Percentiles rank a stretch among this genome's conserved stretches.
Evolutionary conservation across 2,113 vertebrate species (phyloP).

Genomic region (Mesoclemmys tuberculata): DNA sequence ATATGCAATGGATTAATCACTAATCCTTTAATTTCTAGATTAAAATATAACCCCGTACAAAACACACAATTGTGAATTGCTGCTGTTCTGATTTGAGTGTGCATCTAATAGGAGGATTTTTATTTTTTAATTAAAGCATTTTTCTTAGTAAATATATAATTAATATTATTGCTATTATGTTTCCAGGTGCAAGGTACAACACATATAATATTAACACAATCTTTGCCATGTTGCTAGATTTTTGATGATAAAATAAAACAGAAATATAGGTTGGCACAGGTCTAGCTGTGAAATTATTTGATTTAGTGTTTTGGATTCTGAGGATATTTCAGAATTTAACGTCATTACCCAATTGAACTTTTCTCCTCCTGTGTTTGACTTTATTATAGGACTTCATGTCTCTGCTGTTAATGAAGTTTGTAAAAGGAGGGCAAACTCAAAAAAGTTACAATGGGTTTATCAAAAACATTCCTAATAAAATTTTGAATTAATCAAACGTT

Average conservation of each 20-base stretch:
- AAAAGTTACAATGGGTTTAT: neutral
- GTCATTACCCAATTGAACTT: neutral
- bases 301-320: neutral
- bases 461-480: neutral
- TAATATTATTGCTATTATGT: neutral
- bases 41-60: neutral
- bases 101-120: neutral
- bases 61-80: neutral
- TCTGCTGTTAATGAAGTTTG: neutral
- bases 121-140: neutral
- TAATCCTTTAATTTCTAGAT: neutral
- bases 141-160: neutral
- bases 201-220: neutral
- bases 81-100: neutral
- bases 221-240: neutral
- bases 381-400: neutral
- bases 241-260: conserved; percentile 6
- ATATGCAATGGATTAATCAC: neutral
- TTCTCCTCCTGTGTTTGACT: neutral
- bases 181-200: neutral
- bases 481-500: neutral
- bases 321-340: neutral
- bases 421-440: neutral
- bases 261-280: neutral
- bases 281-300: neutral